These are phyloP conservation scores for Coendou prehensilis DNA, from an alignment of 2,797 vertebrate species.

Conservation along the genomic window DNA sequence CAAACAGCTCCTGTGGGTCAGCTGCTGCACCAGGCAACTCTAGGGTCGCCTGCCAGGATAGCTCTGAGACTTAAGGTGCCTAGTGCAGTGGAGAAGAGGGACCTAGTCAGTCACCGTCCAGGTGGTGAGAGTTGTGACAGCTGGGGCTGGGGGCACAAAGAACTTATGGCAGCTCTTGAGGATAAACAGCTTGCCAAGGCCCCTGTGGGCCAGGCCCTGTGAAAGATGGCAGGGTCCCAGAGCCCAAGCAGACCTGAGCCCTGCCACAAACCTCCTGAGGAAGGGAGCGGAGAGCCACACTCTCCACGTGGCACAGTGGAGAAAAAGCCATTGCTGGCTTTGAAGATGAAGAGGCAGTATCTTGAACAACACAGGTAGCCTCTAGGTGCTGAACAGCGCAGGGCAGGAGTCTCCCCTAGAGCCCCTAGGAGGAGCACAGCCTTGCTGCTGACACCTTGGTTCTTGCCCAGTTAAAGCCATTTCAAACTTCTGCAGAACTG, in stretches of 20 bases:
- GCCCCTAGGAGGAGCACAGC: background rate
- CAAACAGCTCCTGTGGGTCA: background rate
- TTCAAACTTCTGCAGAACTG: background rate
- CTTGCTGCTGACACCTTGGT: background rate
- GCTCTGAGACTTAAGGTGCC: background rate
- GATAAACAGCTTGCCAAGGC: background rate
- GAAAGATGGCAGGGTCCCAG: background rate
- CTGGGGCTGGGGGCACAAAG: background rate
- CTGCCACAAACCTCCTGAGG: background rate
- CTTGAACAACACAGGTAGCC: background rate
- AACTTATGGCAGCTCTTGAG: background rate
- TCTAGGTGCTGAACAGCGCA: background rate
- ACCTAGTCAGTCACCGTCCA: background rate
- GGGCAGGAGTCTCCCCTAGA: background rate
- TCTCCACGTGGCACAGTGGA: background rate
- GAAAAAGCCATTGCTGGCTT: background rate
- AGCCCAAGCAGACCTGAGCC: no score
- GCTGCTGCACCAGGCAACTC: fast-evolving
- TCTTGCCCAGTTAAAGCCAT: background rate
- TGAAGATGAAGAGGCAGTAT: background rate
- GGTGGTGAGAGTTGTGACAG: background rate
- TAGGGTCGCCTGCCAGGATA: background rate
- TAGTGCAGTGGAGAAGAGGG: background rate
- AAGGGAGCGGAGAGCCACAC: background rate
- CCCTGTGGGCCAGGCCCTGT: background rate